These are phyloP conservation scores for Salvelinus fontinalis DNA, from an alignment of 2,113 vertebrate species.

Conservation along the genomic window DNA sequence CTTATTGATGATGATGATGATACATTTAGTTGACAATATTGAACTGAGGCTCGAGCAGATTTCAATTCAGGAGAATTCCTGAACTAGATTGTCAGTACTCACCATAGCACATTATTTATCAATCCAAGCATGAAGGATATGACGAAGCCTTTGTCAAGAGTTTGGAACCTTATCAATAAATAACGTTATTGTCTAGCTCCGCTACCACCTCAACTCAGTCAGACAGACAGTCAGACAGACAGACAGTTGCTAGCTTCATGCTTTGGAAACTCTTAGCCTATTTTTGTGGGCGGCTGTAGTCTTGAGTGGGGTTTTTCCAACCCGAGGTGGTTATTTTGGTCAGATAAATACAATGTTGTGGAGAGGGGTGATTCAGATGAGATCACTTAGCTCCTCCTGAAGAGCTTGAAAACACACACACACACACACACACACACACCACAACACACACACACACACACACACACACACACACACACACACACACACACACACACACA, in stretches of 20 bases:
- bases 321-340: slow-evolving; percentile 74
- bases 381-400: slow-evolving; percentile 57
- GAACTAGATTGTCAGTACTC: neutral
- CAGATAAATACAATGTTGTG: slow-evolving; percentile 75
- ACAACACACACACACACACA: too few species aligned
- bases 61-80: neutral
- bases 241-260: slow-evolving; percentile 2
- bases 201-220: neutral
- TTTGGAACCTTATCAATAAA: neutral
- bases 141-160: too few species aligned
- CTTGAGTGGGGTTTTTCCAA: slow-evolving; percentile 73
- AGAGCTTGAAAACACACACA: too few species aligned
- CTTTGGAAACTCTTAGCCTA: slow-evolving; percentile 64
- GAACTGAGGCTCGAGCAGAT: neutral
- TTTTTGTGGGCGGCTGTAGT: slow-evolving; percentile 54
- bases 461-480: too few species aligned
- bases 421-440: too few species aligned
- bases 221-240: neutral
- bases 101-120: too few species aligned
- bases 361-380: slow-evolving; percentile 64
- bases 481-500: too few species aligned
- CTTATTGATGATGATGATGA: neutral
- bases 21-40: neutral
- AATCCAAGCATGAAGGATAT: too few species aligned
- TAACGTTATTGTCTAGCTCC: slow-evolving; percentile 22